These are phyloP conservation scores for Drosophila pseudotakahashii DNA, from an alignment of 2,888 invertebrate species.

Conservation along the genomic window DNA sequence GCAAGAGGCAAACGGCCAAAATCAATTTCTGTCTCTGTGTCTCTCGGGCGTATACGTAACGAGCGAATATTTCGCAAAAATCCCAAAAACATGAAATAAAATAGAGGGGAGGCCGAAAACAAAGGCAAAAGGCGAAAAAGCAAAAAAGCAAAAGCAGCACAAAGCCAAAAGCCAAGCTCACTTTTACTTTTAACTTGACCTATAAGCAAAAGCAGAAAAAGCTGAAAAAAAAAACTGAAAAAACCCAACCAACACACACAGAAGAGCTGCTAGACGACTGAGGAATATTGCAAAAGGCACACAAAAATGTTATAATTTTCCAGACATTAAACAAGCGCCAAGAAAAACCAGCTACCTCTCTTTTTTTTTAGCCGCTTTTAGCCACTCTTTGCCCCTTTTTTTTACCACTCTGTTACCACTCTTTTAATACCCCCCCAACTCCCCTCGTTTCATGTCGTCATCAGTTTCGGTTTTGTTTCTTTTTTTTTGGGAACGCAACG, in stretches of 20 bases:
- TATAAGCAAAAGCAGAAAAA: slow-evolving; percentile 54
- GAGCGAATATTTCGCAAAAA: slow-evolving; percentile 47
- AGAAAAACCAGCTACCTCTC: slow-evolving; percentile 10
- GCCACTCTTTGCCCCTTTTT: background rate
- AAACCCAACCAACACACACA: slow-evolving; percentile 13
- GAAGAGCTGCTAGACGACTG: slow-evolving; percentile 2
- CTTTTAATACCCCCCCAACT: slow-evolving; percentile 3
- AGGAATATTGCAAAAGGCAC: slow-evolving; percentile 34
- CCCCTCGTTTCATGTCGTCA: slow-evolving; percentile 62
- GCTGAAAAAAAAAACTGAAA: slow-evolving; percentile 13
- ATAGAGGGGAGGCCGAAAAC: slow-evolving; percentile 9
- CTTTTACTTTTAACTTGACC: slow-evolving; percentile 80
- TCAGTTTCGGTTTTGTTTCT: slow-evolving; percentile 64
- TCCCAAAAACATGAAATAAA: slow-evolving; percentile 4
- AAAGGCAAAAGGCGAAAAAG: slow-evolving; percentile 1
- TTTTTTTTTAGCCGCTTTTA: background rate
- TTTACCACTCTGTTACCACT: slow-evolving; percentile 2
- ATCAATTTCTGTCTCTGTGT: slow-evolving; percentile 59
- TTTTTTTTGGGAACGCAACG: slow-evolving; percentile 49
- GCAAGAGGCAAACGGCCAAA: slow-evolving; percentile 51
- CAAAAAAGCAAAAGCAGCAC: slow-evolving; percentile 11
- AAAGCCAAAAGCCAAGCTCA: slow-evolving; percentile 42
- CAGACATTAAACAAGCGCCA: slow-evolving; percentile 66
- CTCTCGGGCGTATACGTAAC: slow-evolving; percentile 45
- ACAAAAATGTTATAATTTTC: slow-evolving; percentile 61